Base-by-base conservation (phyloP, 1,140 invertebrate genomes). In the Scaptomyza graminum region DNA sequence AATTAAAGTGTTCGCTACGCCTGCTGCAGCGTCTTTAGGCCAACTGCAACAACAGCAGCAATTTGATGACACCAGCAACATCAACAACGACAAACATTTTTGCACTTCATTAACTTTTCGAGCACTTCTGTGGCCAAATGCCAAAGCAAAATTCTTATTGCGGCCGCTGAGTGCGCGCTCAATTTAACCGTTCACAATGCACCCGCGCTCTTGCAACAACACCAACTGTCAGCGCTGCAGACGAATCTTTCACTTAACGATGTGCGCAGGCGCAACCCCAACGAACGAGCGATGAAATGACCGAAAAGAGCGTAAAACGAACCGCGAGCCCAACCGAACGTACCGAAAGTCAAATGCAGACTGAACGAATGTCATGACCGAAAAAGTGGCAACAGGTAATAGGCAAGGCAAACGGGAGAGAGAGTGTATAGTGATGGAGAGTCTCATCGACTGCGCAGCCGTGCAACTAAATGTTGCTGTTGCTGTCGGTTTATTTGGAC, bases 321-420 rank as follows among this genome's bases (percentile, higher is more conserved):
- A 22, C 37, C 16, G 18, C 22, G 63, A 60, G 67, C 28, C 65
- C 77, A 75, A 90, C 89, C 90, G 76, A 73, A 77, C 69, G 68
- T 64, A 69, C 57, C 71, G 75, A 87, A 90, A 83, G 83, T 85
- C 83, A 70, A 79, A 79, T 80, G 62, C 72, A 74, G 85, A 90
- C 89, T 90, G 84, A 87, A 83, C 79, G 83, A 90, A 90, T 87
- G 90, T 90, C 84, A 90, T 80, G 89, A 87, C 72, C 88, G 82
- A 81, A 85, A 64, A 65, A 50, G 49, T 41, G 52, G 25, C 71
- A 70, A 62, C 63, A 74, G 69, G 54, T 77, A 63, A 60, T 25
- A 37, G 15, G 61, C 46, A 49, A 25, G 16, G 47, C 56, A 56
- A 34, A 37, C 34, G 64, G 31, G n/a, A 49, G 65, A 62, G 41